Conservation (phyloP, 2,888 invertebrate species). For the Amiota minor region DNA sequence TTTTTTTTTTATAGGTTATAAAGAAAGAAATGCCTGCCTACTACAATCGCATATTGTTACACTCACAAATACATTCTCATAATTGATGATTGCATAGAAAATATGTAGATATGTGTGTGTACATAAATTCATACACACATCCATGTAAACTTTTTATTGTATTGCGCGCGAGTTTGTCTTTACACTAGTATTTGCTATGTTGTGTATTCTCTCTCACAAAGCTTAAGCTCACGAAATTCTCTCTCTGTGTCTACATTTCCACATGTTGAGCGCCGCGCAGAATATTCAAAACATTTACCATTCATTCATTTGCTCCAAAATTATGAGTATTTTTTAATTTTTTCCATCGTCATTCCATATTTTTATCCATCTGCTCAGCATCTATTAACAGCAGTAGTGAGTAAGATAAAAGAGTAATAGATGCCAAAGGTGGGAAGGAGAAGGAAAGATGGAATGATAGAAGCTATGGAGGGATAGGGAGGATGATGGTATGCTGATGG, state of each 20-base stretch:
- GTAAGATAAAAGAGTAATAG: neutral
- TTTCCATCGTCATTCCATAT: no score
- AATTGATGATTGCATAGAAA: no score
- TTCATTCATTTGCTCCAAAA: no score
- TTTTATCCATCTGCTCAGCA: no score
- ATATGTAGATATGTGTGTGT: no score
- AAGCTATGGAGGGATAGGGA: neutral
- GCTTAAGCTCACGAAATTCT: neutral
- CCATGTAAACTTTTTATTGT: neutral
- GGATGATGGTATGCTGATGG: neutral
- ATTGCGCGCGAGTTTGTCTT: neutral
- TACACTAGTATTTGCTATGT: slow-evolving; percentile 18
- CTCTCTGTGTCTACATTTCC: neutral
- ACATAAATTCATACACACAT: no score
- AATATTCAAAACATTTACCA: no score
- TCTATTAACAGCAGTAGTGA: neutral
- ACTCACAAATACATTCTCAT: no score
- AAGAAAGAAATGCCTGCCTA: neutral
- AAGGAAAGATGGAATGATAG: neutral
- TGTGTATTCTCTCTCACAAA: neutral
- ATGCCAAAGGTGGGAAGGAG: neutral
- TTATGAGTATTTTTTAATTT: no score
- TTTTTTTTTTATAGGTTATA: slow-evolving; percentile 18
- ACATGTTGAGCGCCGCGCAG: slow-evolving; percentile 18
- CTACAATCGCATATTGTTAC: no score